These are phyloP conservation scores for Trimorus sp. DNA, from an alignment of 2,888 invertebrate species.

Conservation along the genomic window DNA sequence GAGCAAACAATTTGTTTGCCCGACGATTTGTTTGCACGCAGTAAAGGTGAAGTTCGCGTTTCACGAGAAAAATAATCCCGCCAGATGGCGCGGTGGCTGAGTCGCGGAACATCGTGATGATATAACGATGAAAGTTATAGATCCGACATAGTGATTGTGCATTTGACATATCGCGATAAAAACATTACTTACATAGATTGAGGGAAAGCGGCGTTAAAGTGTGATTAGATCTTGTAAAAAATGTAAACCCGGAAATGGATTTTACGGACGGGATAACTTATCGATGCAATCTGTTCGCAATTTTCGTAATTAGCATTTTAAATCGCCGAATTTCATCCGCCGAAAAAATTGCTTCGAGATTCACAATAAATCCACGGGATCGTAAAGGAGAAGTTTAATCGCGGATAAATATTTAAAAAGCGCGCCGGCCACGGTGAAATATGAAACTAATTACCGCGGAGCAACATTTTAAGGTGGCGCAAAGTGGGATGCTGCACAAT, in stretches of 20 bases:
- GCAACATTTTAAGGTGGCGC: constrained; percentile 30
- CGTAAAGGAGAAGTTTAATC: constrained; percentile 21
- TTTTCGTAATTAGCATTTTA: too few relatives aligned
- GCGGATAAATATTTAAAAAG: constrained; percentile 31
- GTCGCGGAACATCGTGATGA: background rate
- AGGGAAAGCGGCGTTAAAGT: too few relatives aligned
- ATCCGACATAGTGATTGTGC: too few relatives aligned
- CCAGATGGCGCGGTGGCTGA: background rate
- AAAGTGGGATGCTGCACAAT: constrained; percentile 38
- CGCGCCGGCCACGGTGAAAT: constrained; percentile 21
- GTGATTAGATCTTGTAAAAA: too few relatives aligned
- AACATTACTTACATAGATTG: too few relatives aligned
- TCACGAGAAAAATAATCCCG: constrained; percentile 19
- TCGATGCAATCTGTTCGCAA: too few relatives aligned
- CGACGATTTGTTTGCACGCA: constrained; percentile 24
- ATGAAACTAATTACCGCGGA: constrained; percentile 48
- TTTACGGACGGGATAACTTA: too few relatives aligned
- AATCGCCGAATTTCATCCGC: background rate
- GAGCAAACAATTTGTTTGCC: constrained; percentile 29
- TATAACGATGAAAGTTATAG: background rate
- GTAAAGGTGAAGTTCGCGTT: constrained; percentile 25
- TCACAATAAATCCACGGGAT: background rate
- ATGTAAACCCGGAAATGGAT: too few relatives aligned
- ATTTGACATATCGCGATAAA: too few relatives aligned
- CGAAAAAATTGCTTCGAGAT: constrained; percentile 1